phyloP scores from a whole-genome alignment of 1,140 invertebrate species.

The Zaprionus lachaisei region DNA sequence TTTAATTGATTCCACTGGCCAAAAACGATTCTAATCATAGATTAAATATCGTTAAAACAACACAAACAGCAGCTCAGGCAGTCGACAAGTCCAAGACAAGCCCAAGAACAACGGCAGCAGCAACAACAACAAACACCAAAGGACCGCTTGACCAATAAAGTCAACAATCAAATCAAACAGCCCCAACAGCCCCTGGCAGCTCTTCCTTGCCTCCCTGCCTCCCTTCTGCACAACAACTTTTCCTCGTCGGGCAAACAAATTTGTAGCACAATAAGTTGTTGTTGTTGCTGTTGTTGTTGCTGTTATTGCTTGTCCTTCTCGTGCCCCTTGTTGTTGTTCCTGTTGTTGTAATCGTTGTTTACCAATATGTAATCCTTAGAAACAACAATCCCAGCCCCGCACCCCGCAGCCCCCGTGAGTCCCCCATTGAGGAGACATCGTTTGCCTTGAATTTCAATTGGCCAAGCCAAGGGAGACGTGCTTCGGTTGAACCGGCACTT shows the following conservation, averaged over 20 bases:
- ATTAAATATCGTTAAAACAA: slow-evolving; percentile 82
- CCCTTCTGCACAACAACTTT: background rate
- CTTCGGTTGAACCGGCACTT: background rate
- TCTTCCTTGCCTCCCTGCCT: background rate
- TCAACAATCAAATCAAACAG: slow-evolving; percentile 82
- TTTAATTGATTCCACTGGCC: slow-evolving; percentile 73
- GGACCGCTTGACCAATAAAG: slow-evolving; percentile 74
- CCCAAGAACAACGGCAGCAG: slow-evolving; percentile 13
- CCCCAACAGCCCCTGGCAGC: slow-evolving; percentile 5
- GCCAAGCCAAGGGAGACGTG: slow-evolving; percentile 29
- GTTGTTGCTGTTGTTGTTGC: slow-evolving; percentile 23
- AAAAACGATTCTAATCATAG: slow-evolving; percentile 72
- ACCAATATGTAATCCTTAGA: slow-evolving; percentile 82
- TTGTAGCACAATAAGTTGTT: slow-evolving; percentile 74
- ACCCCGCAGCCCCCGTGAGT: background rate
- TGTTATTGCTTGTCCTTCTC: background rate
- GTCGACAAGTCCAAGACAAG: background rate
- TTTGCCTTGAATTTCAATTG: slow-evolving; percentile 76
- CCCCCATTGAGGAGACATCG: background rate
- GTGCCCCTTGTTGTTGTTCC: slow-evolving; percentile 18
- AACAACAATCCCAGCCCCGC: slow-evolving; percentile 56
- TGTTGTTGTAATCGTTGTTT: slow-evolving; percentile 78
- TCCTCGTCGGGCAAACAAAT: slow-evolving; percentile 63
- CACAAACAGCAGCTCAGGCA: slow-evolving; percentile 28
- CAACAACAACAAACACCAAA: slow-evolving; percentile 44